Evolutionary conservation across 53 echinoderm and acorn worm genomes (phyloP).

Genomic region (Temnopleurus reevesii): DNA sequence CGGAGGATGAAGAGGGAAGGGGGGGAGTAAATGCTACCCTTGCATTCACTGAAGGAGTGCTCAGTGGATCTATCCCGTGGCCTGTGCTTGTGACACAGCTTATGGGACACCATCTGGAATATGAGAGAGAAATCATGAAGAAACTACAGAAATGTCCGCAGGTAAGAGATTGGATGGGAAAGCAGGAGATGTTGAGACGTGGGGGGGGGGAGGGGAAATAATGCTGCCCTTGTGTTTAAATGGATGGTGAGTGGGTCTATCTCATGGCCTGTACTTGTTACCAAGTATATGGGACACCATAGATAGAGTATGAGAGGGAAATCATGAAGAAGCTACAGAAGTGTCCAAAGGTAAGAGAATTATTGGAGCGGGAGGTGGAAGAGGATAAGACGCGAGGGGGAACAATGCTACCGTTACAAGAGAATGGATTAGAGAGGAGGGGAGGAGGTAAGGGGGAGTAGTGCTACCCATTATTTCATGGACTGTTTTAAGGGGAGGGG

Average conservation of each 20-base stretch:
- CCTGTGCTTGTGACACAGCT: slow-evolving; percentile 73
- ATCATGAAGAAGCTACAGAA: slow-evolving; percentile 73
- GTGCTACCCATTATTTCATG: too few relatives aligned
- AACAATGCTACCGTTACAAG: too few relatives aligned
- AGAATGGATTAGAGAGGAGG: background rate
- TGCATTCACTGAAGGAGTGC: slow-evolving; percentile 74
- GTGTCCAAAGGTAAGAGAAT: slow-evolving; percentile 79
- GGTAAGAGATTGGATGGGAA: slow-evolving; percentile 46
- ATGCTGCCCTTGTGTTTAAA: too few relatives aligned
- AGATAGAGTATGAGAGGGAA: slow-evolving; percentile 72
- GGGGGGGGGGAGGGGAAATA: background rate
- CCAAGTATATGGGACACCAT: slow-evolving; percentile 74
- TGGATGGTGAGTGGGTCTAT: slow-evolving; percentile 75
- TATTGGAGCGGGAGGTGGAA: too few relatives aligned
- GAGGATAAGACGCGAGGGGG: too few relatives aligned
- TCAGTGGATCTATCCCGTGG: slow-evolving; percentile 82
- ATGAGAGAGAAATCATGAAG: slow-evolving; percentile 75
- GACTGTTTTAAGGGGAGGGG: too few relatives aligned
- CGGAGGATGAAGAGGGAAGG: background rate
- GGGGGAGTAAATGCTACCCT: slow-evolving; percentile 86
- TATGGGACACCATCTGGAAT: slow-evolving; percentile 66
- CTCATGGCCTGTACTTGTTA: slow-evolving; percentile 69
- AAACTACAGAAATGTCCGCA: slow-evolving; percentile 74
- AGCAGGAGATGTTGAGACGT: background rate
- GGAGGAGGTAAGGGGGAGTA: background rate